These are phyloP conservation scores for Acanthurus lineatus DNA, from an alignment of 2,797 vertebrate genomes.

Conservation along the genomic window DNA sequence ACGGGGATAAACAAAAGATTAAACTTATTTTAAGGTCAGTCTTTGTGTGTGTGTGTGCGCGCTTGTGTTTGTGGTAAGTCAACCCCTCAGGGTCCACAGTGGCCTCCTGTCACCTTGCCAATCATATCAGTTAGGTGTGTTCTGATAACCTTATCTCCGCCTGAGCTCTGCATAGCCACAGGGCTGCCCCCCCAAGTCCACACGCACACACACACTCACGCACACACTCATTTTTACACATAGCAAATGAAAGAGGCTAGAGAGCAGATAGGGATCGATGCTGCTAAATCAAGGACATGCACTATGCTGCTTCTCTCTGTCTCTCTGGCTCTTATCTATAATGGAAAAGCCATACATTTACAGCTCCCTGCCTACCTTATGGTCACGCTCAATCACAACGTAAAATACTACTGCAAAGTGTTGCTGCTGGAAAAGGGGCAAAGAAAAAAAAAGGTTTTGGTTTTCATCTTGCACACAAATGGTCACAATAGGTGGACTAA, in stretches of 20 bases:
- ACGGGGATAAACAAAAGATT: constrained; percentile 81
- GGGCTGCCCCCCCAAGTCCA: constrained; percentile 51
- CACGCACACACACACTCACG: constrained; percentile 33
- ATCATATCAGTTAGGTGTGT: constrained; percentile 82
- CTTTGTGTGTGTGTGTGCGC: constrained; percentile 2
- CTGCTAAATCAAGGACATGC: constrained; percentile 84
- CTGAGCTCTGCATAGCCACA: constrained; percentile 78
- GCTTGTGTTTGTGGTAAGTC: constrained; percentile 39
- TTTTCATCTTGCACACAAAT: constrained; percentile 44
- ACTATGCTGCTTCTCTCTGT: constrained; percentile 78
- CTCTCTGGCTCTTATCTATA: constrained; percentile 83
- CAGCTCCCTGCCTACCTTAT: constrained; percentile 71
- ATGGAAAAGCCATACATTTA: constrained; percentile 83
- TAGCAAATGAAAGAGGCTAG: constrained; percentile 76
- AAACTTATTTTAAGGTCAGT: constrained; percentile 77
- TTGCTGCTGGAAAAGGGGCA: constrained; percentile 17
- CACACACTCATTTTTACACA: constrained; percentile 59
- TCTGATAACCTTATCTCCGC: constrained; percentile 84
- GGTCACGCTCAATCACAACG: constrained; percentile 75
- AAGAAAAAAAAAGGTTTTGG: constrained; percentile 33
- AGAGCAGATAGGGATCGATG: constrained; percentile 81
- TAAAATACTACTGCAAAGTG: constrained; percentile 73
- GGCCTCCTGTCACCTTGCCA: constrained; percentile 83
- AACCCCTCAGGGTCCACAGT: constrained; percentile 58
- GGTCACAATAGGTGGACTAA: constrained; percentile 3